Evolutionary conservation across 2,113 vertebrate species (phyloP).

Genomic region (Urocolius indicus): DNA sequence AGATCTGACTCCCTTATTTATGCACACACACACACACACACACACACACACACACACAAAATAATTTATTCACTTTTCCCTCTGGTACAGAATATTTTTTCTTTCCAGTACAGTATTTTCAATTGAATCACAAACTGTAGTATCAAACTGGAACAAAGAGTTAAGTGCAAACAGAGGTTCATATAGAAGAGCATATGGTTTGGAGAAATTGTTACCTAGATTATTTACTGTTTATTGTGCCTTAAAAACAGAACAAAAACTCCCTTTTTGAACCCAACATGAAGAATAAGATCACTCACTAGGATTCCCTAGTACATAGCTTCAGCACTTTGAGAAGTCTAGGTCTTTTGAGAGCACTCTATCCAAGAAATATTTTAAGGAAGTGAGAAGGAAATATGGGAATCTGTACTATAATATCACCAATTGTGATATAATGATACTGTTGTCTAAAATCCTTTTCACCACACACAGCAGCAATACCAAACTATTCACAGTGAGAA

Average conservation of each 20-base stretch:
- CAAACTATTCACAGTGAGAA: neutral
- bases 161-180: neutral
- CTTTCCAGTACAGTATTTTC: neutral
- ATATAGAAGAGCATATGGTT: neutral
- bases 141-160: neutral
- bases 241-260: neutral
- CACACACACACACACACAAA: no score
- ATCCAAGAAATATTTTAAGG: neutral
- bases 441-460: neutral
- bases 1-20: neutral
- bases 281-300: neutral
- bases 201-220: neutral
- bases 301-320: neutral
- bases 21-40: no score
- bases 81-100: neutral
- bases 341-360: neutral
- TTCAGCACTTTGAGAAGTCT: neutral
- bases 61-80: neutral
- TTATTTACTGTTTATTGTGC: neutral
- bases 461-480: accelerated
- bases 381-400: neutral
- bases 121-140: neutral
- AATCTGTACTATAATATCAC: neutral
- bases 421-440: neutral
- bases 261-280: neutral